A percentile compares a stretch with the other conserved stretches of the same genome.
phyloP scores from a whole-genome alignment of 1,140 invertebrate species.

The Meloidogyne exigua region DNA sequence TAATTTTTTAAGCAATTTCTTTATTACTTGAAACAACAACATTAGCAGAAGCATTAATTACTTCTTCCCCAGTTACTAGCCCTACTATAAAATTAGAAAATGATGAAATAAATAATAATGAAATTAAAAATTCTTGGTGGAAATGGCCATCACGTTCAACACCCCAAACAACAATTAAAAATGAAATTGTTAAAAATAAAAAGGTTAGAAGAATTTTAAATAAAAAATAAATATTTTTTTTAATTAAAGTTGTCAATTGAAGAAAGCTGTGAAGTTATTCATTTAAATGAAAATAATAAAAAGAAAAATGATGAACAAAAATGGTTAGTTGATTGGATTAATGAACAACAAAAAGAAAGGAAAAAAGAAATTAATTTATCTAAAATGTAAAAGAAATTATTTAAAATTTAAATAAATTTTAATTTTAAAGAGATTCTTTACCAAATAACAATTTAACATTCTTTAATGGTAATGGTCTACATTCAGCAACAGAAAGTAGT shows the following conservation, averaged over 20 bases:
- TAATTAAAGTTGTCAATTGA: not conserved
- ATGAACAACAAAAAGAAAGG: conserved; percentile 13
- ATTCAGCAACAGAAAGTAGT: not conserved
- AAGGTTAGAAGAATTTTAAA: not conserved
- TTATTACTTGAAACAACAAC: conserved; percentile 1
- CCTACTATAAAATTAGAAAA: not conserved
- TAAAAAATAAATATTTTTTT: not conserved
- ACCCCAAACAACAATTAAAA: not conserved
- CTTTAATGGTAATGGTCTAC: not conserved
- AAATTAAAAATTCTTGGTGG: conserved; percentile 5
- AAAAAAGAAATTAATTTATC: not conserved
- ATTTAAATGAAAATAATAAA: not conserved
- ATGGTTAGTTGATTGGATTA: conserved; percentile 32
- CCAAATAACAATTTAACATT: not conserved
- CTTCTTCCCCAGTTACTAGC: not conserved
- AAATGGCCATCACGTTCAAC: not conserved
- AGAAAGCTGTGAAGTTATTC: not conserved
- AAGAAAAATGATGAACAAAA: conserved; percentile 12
- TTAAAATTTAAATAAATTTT: not conserved
- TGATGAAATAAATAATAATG: conserved; percentile 5
- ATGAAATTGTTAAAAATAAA: not conserved
- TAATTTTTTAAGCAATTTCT: not conserved
- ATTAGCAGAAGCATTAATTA: conserved; percentile 2
- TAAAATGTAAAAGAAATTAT: not conserved
- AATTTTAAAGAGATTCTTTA: not conserved